Evolutionary conservation across 2,797 vertebrate species (phyloP).

Genomic region (Paedocypris micromegethes): DNA sequence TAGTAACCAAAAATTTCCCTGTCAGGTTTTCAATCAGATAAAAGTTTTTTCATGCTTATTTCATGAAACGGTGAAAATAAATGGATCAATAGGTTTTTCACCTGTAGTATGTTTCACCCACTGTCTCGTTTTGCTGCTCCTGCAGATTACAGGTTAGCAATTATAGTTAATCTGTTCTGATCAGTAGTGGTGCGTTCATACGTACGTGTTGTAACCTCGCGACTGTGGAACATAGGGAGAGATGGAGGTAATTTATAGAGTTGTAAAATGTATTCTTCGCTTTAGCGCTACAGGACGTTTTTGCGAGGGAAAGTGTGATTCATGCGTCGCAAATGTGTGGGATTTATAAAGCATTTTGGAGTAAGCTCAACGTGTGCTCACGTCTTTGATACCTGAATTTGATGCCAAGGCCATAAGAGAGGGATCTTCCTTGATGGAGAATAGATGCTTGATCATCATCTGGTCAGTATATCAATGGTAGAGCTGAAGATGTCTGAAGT

Average conservation of each 20-base stretch:
- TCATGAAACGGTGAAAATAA: too few species aligned
- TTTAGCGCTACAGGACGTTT: slow-evolving; percentile 34
- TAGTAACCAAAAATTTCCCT: too few species aligned
- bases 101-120: too few species aligned
- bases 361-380: slow-evolving; percentile 19
- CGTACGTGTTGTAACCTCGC: slow-evolving; percentile 5
- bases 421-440: slow-evolving; percentile 18
- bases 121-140: too few species aligned
- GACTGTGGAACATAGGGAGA: slow-evolving; percentile 4
- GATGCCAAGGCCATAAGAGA: slow-evolving; percentile 5
- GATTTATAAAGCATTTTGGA: slow-evolving; percentile 33
- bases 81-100: too few species aligned
- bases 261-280: slow-evolving; percentile 39
- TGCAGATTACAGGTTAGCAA: slow-evolving; percentile 1
- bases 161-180: slow-evolving; percentile 11
- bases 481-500: slow-evolving; percentile 20
- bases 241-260: slow-evolving; percentile 21
- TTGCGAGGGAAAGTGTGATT: slow-evolving; percentile 42
- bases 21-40: too few species aligned
- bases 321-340: slow-evolving; percentile 34
- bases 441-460: slow-evolving; percentile 13
- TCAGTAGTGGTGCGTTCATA: slow-evolving; percentile 1
- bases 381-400: slow-evolving; percentile 20
- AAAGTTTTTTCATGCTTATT: too few species aligned
- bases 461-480: slow-evolving; percentile 19